Evolutionary conservation across 2,888 invertebrate species (phyloP).

Genomic region (Fissipunctia ypsillon): DNA sequence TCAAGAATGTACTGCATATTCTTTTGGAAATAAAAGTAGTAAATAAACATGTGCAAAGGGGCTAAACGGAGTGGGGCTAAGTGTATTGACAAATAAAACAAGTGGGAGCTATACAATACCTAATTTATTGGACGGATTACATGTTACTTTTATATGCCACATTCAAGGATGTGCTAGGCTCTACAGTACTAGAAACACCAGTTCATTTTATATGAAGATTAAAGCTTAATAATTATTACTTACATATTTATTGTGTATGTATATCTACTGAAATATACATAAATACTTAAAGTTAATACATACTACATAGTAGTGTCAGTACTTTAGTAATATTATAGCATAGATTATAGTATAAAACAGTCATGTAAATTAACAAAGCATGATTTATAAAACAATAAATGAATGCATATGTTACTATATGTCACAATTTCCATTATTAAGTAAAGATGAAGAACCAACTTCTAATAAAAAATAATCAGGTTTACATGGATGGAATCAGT

Average conservation of each 20-base stretch:
- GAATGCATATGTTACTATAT: background rate
- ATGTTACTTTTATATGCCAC: constrained; percentile 31
- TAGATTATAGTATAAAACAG: background rate
- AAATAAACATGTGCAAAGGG: background rate
- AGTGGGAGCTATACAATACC: background rate
- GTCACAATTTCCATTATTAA: background rate
- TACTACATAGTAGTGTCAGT: constrained; percentile 15
- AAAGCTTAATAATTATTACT: constrained; percentile 36
- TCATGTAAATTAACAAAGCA: constrained; percentile 4
- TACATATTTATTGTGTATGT: constrained; percentile 5
- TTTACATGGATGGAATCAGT: constrained; percentile 31
- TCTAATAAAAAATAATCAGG: constrained; percentile 6
- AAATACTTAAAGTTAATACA: constrained; percentile 29
- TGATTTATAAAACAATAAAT: background rate
- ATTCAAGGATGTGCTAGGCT: constrained; percentile 34
- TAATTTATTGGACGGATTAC: constrained; percentile 58
- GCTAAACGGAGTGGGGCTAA: background rate
- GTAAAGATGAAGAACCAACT: background rate
- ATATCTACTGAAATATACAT: constrained; percentile 18
- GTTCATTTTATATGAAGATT: constrained; percentile 20
- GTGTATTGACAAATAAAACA: constrained; percentile 27
- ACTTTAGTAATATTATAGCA: constrained; percentile 3
- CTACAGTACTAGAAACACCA: constrained; percentile 40
- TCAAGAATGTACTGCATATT: too few relatives aligned
- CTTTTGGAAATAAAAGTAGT: too few relatives aligned